A percentile compares a stretch with the other conserved stretches of the same genome.
Conservation (phyloP, 1,140 invertebrate species). For the Gryon sp. region DNA sequence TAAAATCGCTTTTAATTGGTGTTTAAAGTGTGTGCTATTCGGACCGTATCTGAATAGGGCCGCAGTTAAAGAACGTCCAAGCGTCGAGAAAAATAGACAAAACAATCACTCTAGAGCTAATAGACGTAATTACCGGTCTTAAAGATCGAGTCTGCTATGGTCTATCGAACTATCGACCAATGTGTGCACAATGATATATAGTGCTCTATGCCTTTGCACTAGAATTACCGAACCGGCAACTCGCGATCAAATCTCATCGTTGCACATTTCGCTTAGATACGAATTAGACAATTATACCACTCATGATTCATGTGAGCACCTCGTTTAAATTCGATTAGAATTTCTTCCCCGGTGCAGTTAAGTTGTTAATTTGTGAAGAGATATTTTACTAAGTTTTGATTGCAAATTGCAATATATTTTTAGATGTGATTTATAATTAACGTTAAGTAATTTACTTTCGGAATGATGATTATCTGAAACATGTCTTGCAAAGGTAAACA, state of each 20-base stretch:
- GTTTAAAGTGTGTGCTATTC: conserved; percentile 57
- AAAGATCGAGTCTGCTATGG: conserved; percentile 44
- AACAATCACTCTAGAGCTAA: conserved; percentile 51
- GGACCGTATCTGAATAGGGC: conserved; percentile 50
- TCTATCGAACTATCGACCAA: conserved; percentile 57
- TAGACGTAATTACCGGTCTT: conserved; percentile 64
- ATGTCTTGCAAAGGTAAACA: no score
- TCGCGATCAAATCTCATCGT: conserved; percentile 43
- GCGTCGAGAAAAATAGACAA: conserved; percentile 37
- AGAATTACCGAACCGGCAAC: conserved; percentile 39
- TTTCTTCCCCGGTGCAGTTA: background rate
- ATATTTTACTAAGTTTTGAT: no score
- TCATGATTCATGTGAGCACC: conserved; percentile 49
- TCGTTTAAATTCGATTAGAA: conserved; percentile 23
- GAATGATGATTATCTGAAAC: no score
- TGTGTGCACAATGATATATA: conserved; percentile 56
- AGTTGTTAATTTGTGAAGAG: background rate
- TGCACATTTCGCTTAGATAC: conserved; percentile 49
- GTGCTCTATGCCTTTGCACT: conserved; percentile 47
- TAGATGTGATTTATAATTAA: no score
- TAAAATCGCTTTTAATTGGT: conserved; percentile 67
- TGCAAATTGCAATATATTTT: no score
- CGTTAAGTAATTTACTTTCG: no score
- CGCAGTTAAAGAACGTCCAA: conserved; percentile 13
- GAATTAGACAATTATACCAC: conserved; percentile 59